Base-by-base conservation (phyloP, 2,888 invertebrate species). In the Dolichopus griseipennis region DNA sequence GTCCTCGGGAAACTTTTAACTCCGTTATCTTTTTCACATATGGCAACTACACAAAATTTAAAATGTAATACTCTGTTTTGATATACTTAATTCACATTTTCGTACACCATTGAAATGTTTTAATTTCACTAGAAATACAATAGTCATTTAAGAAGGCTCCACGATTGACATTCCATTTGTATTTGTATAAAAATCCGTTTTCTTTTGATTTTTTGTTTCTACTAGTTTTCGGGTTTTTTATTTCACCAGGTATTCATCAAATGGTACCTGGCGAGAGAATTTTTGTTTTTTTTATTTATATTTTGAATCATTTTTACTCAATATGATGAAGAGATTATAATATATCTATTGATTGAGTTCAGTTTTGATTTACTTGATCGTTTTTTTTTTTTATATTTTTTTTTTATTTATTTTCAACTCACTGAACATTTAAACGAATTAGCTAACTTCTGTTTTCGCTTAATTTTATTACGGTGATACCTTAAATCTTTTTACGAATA, bases 141-240 rank as follows among this genome's bases (percentile, higher is more conserved):
- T 52, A 52, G 15, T 18, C n/a, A 52, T 52, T 18, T 52, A 15
- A 27, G 27, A 27, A 52, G 52, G 52, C 18, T 52, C 52, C 52
- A 18, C 52, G 52, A 52, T 52, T 52, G 52, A 52, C 52, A 52
- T 52, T 52, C 52, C 52, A 52, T 52, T n/a, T 52, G 18, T n/a
- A 15, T 52, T 52, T 6, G 1, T 52, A 52, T 52, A 2, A 12
- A 18, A 15, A 52, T 52, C 6, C 2, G 2, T 27, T 52, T 12
- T 52, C 52, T 12, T 52, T 18, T 52, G 18, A n/a, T 52, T 52
- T 52, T 52, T 52, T 52, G 6, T 43, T 15, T n/a, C 4, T 43
- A 4, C 15, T 6, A 15, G 43, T 34, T 34, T 34, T 5, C 34
- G 5, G 34, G 6, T 37, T 1, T 37, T 37, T 10, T 12, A 10